Base-by-base conservation (phyloP, 2,113 vertebrate genomes). In the Lycaon pictus region DNA sequence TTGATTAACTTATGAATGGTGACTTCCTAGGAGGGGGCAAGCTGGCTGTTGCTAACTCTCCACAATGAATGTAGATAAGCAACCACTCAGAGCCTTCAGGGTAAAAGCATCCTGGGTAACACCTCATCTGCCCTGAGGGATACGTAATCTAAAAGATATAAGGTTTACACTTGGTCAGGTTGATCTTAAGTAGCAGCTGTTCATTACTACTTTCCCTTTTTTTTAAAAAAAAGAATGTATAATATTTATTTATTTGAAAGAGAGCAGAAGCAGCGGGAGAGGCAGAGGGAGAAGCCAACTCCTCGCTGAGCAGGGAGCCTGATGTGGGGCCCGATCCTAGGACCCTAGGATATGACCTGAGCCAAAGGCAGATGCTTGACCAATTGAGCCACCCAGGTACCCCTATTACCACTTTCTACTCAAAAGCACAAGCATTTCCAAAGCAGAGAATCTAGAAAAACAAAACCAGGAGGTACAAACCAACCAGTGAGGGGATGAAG, bases 401-500 rank as follows among this genome's bases (percentile, higher is more conserved):
- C 43, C 43, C 43, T 43, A 43, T 43, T 65, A n/a, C 29, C 65
- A 67, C 71, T 55, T 60, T 96, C 81, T 77, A 88, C 27, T 22
- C 72, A 92, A 93, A 93, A 71, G 20, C 43, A 92, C n/a, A 92
- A 20, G 32, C 25, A 35, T 69, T 89, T 55, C 56, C 35, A 67
- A 90, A 87, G 56, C 20, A 85, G 67, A 92, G 56, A 88, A 12
- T 51, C 60, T 19, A 63, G 62, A 53, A 63, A 60, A 67, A 84
- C 35, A 92, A 60, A 86, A 71, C 7, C 0, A 97, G 83, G 87
- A 88, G 98, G 65, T 93, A 97, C 93, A 98, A 90, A 99, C 99
- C 97, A 98, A 99, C 99, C 99, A 99, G 96, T 62, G 98, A 98
- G 86, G 99, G 99, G 62, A 99, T 1, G n/a, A 99, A 99, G 69